Conservation (phyloP, 2,797 vertebrate species). For the Heterohyrax brucei region DNA sequence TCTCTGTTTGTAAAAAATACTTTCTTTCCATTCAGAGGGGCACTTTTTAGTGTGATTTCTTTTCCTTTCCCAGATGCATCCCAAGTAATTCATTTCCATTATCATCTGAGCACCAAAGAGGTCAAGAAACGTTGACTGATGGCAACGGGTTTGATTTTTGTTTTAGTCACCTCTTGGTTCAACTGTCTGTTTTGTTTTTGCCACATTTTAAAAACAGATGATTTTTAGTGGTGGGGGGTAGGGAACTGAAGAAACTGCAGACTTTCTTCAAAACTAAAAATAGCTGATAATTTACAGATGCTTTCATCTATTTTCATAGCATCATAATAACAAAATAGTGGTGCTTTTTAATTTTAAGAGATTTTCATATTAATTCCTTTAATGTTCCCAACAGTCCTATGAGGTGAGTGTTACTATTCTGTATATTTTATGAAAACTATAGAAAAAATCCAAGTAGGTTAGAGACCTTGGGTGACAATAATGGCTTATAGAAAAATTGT, state of each 20-base stretch:
- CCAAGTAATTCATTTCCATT: background rate
- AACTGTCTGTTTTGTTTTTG: background rate
- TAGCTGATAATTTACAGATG: background rate
- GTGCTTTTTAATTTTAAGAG: slow-evolving; percentile 54
- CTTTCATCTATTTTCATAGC: background rate
- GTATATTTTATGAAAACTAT: background rate
- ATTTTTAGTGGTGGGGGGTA: background rate
- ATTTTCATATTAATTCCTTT: slow-evolving; percentile 12
- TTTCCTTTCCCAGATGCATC: background rate
- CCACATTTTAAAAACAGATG: background rate
- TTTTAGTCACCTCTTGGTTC: background rate
- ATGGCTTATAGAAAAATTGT: background rate
- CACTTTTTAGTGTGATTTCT: background rate
- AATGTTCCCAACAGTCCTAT: background rate
- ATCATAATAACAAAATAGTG: background rate
- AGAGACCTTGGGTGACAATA: background rate
- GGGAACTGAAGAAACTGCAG: background rate
- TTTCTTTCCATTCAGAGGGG: slow-evolving; percentile 21
- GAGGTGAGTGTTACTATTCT: background rate
- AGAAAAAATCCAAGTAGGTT: slow-evolving; percentile 8
- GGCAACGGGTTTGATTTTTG: too few relatives aligned
- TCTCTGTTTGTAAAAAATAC: background rate
- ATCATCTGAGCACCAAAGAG: background rate
- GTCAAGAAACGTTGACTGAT: background rate
- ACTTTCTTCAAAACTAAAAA: slow-evolving; percentile 10